phyloP scores from a whole-genome alignment of 1,140 invertebrate species.

The Atopsyche davidsoni region DNA sequence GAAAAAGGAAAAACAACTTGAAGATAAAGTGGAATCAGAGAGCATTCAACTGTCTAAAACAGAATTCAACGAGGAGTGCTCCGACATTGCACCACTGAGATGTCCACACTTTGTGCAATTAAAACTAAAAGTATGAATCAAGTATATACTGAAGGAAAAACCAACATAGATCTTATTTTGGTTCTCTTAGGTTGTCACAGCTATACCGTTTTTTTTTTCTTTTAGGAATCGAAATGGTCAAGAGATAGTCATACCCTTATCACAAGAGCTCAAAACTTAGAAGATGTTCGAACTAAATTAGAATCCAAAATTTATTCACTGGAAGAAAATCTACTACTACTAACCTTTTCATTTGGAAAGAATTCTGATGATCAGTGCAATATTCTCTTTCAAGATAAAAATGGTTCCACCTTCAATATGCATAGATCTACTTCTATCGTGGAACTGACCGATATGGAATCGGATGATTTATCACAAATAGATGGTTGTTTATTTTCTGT shows the following conservation, averaged over 20 bases:
- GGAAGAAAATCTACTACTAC: conserved; percentile 23
- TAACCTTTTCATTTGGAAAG: conserved; percentile 22
- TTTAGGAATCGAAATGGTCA: conserved; percentile 24
- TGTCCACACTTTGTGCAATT: conserved; percentile 40
- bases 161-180: no score
- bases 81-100: no score
- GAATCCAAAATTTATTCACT: conserved; percentile 11
- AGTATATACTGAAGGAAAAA: no score
- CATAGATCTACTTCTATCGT: conserved; percentile 19
- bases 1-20: no score
- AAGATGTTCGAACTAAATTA: background rate
- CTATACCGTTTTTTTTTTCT: conserved; percentile 4
- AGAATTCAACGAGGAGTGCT: no score
- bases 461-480: conserved; percentile 10
- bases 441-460: conserved; percentile 20
- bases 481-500: conserved; percentile 11
- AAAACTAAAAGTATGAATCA: conserved; percentile 36
- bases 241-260: conserved; percentile 9
- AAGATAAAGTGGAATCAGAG: no score
- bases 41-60: no score
- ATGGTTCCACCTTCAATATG: conserved; percentile 10
- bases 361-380: background rate
- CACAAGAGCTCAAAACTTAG: background rate
- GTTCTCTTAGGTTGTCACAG: no score
- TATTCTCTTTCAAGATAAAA: conserved; percentile 1